These are phyloP conservation scores for Phainopepla nitens DNA, from an alignment of 2,113 vertebrate genomes.

Conservation along the genomic window DNA sequence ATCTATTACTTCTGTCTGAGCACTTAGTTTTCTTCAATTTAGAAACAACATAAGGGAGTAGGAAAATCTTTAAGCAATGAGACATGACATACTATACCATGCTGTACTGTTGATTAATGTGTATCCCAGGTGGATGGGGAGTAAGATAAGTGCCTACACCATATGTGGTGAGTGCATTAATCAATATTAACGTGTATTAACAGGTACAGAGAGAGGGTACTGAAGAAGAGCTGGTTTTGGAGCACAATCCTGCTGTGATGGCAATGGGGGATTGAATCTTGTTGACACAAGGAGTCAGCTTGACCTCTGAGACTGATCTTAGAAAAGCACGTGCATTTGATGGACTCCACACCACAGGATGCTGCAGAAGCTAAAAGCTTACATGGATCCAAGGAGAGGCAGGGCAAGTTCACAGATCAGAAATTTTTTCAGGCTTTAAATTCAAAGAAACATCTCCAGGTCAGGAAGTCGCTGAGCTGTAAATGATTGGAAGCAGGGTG, in stretches of 20 bases:
- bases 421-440: neutral
- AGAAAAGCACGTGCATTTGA: neutral
- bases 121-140: neutral
- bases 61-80: slow-evolving; percentile 56
- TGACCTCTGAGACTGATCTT: neutral
- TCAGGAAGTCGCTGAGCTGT: neutral
- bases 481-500: neutral
- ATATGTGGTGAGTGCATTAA: slow-evolving; percentile 26
- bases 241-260: neutral
- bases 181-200: slow-evolving; percentile 17
- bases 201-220: neutral
- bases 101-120: slow-evolving; percentile 34
- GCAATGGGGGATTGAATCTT: neutral
- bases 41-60: slow-evolving; percentile 45
- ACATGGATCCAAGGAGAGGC: neutral
- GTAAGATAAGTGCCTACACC: slow-evolving; percentile 11
- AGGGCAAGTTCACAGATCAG: neutral
- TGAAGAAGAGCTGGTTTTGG: neutral
- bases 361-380: neutral
- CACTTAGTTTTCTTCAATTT: slow-evolving; percentile 45
- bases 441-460: neutral
- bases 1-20: slow-evolving; percentile 48
- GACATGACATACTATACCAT: slow-evolving; percentile 11
- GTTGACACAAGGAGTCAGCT: neutral
- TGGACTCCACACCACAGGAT: neutral